Base-by-base conservation (phyloP, 2,113 vertebrate species). In the Spermophilus dauricus region DNA sequence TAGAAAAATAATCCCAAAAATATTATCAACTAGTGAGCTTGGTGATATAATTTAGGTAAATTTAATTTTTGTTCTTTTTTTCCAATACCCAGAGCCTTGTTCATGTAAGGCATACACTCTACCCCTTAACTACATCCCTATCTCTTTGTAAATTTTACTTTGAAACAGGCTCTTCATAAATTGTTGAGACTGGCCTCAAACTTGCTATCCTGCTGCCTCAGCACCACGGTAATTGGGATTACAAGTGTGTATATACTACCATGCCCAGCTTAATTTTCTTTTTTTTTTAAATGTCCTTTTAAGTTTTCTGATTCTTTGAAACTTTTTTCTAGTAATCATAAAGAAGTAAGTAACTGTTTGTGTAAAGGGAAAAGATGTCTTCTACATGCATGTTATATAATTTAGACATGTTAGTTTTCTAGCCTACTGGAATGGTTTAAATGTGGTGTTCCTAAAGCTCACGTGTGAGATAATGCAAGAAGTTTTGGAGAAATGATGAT, bases 381-480 rank as follows among this genome's bases (percentile, higher is more conserved):
- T 93, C 48, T 72, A 18, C 0, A 53, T 69, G 4, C 34, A 75
- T 89, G 30, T 76, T 77, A 51, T 82, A 58, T 67, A 87, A 94
- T 93, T 97, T 89, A 95, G 63, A 51, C 5, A 26, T 63, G n/a
- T 91, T 95, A 86, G 28, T 89, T 97, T 97, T 93, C 56, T 72
- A 30, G 34, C 39, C 58, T 76, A 45, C 20, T 58, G 56, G 56
- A 22, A 58, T 58, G 18, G 56, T 58, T 58, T 58, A 58, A 17
- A 24, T 58, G 56, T 58, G 20, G 56, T 58, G 18, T 58, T 6
- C 56, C 18, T 4, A 58, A 58, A 58, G 20, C 56, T 58, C 20
- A 58, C 8, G 2, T 58, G 56, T 22, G 56, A 58, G 56, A 58
- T 5, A 58, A 24, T 58, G 56, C 20, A 58, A 58, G 20, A 58